A percentile compares a stretch with the other conserved stretches of the same genome.
Evolutionary conservation across 2,888 invertebrate species (phyloP).

Genomic region (Cerceris ruficornis): DNA sequence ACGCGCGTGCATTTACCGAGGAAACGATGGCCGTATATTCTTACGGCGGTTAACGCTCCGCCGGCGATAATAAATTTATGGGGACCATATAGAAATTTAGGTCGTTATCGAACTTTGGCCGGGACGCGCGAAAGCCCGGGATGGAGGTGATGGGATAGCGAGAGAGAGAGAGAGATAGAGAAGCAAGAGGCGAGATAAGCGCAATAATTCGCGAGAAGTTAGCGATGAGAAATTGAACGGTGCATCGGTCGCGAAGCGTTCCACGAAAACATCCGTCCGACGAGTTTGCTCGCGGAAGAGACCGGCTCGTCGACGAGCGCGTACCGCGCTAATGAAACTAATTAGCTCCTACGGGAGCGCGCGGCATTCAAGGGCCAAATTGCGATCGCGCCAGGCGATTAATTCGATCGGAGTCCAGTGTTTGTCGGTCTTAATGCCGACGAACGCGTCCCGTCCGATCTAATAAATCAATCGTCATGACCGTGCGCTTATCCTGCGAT

Average conservation of each 20-base stretch:
- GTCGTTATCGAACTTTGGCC: constrained; percentile 23
- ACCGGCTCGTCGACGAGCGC: constrained; percentile 32
- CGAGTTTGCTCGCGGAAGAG: constrained; percentile 22
- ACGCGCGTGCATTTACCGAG: neutral
- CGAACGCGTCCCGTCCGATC: constrained; percentile 30
- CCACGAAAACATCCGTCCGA: no score
- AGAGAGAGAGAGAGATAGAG: neutral
- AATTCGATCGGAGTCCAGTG: constrained; percentile 54
- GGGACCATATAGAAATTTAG: constrained; percentile 21
- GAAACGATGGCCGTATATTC: constrained; percentile 19
- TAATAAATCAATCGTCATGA: constrained; percentile 60
- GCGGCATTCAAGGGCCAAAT: constrained; percentile 27
- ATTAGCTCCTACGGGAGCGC: constrained; percentile 43
- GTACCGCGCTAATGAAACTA: constrained; percentile 57
- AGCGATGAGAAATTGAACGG: no score
- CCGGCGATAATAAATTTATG: constrained; percentile 25
- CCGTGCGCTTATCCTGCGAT: constrained; percentile 28
- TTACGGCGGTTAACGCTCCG: constrained; percentile 12
- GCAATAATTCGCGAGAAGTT: no score
- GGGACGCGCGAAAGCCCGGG: neutral
- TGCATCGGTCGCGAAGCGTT: no score
- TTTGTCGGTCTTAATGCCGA: constrained; percentile 57
- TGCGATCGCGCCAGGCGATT: constrained; percentile 55
- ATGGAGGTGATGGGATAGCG: neutral
- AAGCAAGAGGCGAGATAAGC: no score